Base-by-base conservation (phyloP, 2,888 invertebrate genomes). In the Eurois occulta region DNA sequence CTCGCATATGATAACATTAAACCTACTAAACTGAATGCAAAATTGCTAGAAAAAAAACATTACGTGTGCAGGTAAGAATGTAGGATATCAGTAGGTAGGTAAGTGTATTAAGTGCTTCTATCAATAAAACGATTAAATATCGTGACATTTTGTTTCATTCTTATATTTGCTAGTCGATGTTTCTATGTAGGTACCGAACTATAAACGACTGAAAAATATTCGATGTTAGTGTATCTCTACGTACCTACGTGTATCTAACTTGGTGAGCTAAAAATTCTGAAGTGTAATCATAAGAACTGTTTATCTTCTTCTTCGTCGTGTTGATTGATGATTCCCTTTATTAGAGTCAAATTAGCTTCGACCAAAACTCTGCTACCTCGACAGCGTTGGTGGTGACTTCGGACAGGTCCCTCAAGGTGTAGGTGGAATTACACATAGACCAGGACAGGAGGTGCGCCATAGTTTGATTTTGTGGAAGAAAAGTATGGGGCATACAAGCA, bases 61-160 rank as follows among this genome's bases (percentile, higher is more conserved):
- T n/a, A 52, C 32, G 5, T 76, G 11, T 52, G 52, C 32, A 64
- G 24, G 16, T 69, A 35, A 38, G n/a, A 65, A n/a, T 41, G 24
- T n/a, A 41, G n/a, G 18, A 58, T 43, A 76, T 35, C 35, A 18
- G 18, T 24, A 64, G 10, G 32, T 64, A 58, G 35, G 35, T 62
- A 35, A n/a, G 18, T 35, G 28, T 60, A 46, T 24, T 28, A 73
- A 60, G 28, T 64, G 41, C n/a, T 52, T 75, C 18, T 64, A 65
- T 55, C 77, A 76, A 76, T 43, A 76, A 11, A 52, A 35, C n/a
- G 28, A 65, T 46, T 28, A 35, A 64, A 35, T 64, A 65, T 76
- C 11, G 64, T 28, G 46, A 74, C 41, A n/a, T 73, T 74, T 41
- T 7, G 18, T 41, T 75, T 62, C 18, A 48, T 74, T 62, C 7